A percentile compares a stretch with the other conserved stretches of the same genome.
These are phyloP conservation scores for Diadema setosum DNA, from an alignment of 35 echinoderm and acorn worm species.

Conservation along the genomic window DNA sequence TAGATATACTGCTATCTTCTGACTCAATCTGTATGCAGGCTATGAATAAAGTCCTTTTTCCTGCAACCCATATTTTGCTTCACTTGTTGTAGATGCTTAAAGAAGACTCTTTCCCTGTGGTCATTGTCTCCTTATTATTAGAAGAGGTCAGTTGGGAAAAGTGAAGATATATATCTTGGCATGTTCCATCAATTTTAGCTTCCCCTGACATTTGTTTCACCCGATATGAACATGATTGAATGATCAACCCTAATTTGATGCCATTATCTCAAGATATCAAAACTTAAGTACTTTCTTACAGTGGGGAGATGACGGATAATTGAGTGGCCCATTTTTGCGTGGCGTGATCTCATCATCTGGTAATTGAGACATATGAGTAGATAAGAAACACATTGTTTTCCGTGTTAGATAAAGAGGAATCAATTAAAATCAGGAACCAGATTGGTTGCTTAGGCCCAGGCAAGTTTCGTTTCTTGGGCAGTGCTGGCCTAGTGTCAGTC, in stretches of 20 bases:
- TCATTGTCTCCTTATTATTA: no score
- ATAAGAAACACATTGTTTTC: background rate
- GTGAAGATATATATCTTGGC: background rate
- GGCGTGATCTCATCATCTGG: background rate
- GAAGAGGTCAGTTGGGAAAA: background rate
- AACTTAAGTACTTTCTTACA: no score
- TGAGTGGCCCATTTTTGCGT: no score
- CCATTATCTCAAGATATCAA: no score
- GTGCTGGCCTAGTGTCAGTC: background rate
- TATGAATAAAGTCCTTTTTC: no score
- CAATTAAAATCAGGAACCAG: slow-evolving; percentile 19
- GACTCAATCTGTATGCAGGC: no score
- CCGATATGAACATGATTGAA: background rate
- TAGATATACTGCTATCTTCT: no score
- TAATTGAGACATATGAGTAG: background rate
- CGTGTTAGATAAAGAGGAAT: background rate
- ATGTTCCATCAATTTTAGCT: background rate
- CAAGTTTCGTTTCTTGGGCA: background rate
- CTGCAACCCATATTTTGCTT: no score
- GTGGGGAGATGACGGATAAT: no score
- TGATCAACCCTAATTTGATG: background rate
- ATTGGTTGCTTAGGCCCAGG: no score
- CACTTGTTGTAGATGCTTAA: no score
- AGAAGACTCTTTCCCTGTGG: no score
- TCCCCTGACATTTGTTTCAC: background rate